Conservation (phyloP, 2,888 invertebrate genomes). For the Dryocosmus kuriphilus region DNA sequence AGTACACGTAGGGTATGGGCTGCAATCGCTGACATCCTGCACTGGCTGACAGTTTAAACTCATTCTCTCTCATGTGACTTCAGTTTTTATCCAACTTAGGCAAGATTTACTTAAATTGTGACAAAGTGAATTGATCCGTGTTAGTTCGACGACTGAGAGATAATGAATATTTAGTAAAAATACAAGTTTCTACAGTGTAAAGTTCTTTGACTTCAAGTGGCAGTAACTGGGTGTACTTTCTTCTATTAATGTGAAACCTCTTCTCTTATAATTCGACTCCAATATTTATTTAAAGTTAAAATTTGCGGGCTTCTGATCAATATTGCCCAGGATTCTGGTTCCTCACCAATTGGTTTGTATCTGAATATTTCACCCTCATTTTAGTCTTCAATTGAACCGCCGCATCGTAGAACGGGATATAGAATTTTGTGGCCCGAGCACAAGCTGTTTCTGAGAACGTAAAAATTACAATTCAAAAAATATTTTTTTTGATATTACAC, state of each 20-base stretch:
- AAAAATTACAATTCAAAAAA: too few species aligned
- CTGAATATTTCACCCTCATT: background rate
- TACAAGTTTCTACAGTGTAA: background rate
- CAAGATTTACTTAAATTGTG: constrained; percentile 38
- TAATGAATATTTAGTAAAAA: constrained; percentile 29
- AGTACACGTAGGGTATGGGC: constrained; percentile 30
- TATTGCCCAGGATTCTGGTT: background rate
- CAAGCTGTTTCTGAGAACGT: too few species aligned
- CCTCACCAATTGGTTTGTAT: background rate
- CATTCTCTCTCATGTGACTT: constrained; percentile 32
- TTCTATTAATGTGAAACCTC: background rate
- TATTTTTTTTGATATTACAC: too few species aligned
- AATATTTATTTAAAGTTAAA: background rate
- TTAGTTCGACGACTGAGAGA: constrained; percentile 14
- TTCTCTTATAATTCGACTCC: background rate
- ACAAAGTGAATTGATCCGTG: constrained; percentile 19
- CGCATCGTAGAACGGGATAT: too few species aligned
- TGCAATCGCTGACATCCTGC: constrained; percentile 40
- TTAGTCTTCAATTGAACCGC: too few species aligned
- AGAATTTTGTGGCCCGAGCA: too few species aligned
- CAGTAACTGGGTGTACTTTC: background rate
- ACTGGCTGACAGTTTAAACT: constrained; percentile 36
- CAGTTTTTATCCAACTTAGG: constrained; percentile 32
- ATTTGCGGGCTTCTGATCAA: background rate
- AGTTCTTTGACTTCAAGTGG: constrained; percentile 12